phyloP scores from a whole-genome alignment of 2,888 invertebrate genomes.

The Timandra comae region DNA sequence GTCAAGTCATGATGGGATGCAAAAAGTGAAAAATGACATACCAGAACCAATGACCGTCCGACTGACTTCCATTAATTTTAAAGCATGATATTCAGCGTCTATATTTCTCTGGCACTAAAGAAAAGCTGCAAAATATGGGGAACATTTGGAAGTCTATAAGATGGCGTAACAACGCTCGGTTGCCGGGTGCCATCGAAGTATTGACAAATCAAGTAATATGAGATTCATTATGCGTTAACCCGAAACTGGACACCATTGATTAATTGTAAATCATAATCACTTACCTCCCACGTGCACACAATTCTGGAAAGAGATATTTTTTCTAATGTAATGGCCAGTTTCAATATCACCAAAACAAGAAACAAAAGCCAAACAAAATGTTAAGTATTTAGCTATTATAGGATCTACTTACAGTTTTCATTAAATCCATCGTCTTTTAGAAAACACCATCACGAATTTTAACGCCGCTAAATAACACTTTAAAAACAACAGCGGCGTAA shows the following conservation, averaged over 20 bases:
- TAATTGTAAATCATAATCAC: constrained; percentile 59
- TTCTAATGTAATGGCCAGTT: constrained; percentile 77
- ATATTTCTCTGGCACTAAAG: constrained; percentile 49
- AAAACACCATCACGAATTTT: constrained; percentile 75
- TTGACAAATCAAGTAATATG: constrained; percentile 70
- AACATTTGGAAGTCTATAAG: constrained; percentile 71
- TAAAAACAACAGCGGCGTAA: constrained; percentile 51
- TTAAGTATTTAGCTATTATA: constrained; percentile 47
- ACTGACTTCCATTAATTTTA: constrained; percentile 48
- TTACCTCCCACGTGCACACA: constrained; percentile 76
- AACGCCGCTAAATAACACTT: constrained; percentile 53
- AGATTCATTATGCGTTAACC: constrained; percentile 48
- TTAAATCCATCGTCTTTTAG: constrained; percentile 78
- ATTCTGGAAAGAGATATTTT: constrained; percentile 77
- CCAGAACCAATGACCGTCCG: constrained; percentile 54
- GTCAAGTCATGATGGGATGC: constrained; percentile 62
- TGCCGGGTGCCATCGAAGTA: constrained; percentile 71
- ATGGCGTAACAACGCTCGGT: constrained; percentile 77
- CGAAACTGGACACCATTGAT: constrained; percentile 57
- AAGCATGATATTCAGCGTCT: constrained; percentile 58
- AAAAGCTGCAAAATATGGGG: constrained; percentile 67
- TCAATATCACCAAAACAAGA: constrained; percentile 77
- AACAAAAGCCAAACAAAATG: constrained; percentile 75
- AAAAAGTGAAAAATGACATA: constrained; percentile 65
- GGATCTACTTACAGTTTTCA: constrained; percentile 73